phyloP scores from a whole-genome alignment of 2,113 vertebrate species.

The Pontoporia blainvillei region DNA sequence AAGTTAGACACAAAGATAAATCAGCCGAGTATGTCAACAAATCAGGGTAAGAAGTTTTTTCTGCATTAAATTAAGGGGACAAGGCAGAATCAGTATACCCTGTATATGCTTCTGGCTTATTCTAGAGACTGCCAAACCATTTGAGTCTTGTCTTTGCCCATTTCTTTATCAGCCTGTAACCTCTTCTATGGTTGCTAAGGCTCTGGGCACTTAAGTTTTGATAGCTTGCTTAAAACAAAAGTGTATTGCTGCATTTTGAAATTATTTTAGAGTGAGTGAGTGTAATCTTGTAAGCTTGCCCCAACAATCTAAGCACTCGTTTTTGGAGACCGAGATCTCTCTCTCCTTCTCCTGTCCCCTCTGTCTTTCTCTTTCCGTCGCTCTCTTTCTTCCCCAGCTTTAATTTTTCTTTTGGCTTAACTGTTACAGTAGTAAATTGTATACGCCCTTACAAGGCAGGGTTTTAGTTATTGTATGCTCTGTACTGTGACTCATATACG shows the following conservation, averaged over 20 bases:
- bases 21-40: slow-evolving; percentile 5
- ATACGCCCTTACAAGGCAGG: neutral
- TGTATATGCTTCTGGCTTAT: neutral
- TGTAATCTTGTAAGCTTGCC: neutral
- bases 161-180: slow-evolving; percentile 9
- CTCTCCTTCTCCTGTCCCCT: neutral
- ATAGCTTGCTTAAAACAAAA: slow-evolving; percentile 34
- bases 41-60: neutral
- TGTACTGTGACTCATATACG: neutral
- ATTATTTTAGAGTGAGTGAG: neutral
- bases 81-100: neutral
- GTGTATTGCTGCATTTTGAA: neutral
- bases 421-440: neutral
- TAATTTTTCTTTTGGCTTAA: slow-evolving; percentile 25
- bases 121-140: slow-evolving; percentile 22
- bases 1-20: slow-evolving; percentile 1
- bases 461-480: neutral
- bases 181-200: slow-evolving; percentile 20
- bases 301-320: neutral
- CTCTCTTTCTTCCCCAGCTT: neutral
- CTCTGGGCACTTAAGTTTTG: slow-evolving; percentile 1
- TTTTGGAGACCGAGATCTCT: neutral
- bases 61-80: neutral
- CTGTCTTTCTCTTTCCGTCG: neutral
- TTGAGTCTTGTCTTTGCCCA: neutral